Percentiles rank a stretch among this genome's conserved stretches.
Evolutionary conservation across 2,797 vertebrate species (phyloP).

Genomic region (Urophycis tenuis): DNA sequence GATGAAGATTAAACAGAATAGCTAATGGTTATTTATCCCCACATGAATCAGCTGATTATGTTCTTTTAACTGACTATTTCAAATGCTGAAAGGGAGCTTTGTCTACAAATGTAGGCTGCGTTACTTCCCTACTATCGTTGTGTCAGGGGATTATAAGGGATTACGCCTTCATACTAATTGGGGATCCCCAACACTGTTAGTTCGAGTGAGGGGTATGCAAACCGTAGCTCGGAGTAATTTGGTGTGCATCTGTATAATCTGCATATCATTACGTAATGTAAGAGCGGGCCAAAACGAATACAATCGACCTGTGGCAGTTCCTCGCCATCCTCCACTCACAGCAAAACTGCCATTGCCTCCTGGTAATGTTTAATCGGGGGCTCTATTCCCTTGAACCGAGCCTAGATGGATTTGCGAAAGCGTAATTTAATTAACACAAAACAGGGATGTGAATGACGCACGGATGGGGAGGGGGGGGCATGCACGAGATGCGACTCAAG

Average conservation of each 20-base stretch:
- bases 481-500: constrained; percentile 19
- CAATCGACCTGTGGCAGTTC: background rate
- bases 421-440: constrained; percentile 15
- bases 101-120: background rate
- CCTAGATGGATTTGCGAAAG: background rate
- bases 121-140: background rate
- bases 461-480: constrained; percentile 3
- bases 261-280: background rate
- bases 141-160: background rate
- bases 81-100: background rate
- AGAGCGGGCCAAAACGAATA: background rate
- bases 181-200: background rate
- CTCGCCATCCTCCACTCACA: background rate
- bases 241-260: background rate
- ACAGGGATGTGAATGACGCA: background rate
- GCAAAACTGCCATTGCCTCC: background rate
- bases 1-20: constrained; percentile 58
- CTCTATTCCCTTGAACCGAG: constrained; percentile 6
- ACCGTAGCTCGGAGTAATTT: background rate
- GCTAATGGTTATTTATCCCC: constrained; percentile 42
- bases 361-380: background rate
- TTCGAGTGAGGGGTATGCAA: background rate
- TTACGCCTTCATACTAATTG: background rate
- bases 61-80: constrained; percentile 37
- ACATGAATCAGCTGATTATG: constrained; percentile 44